Conservation (phyloP, 2,888 invertebrate genomes). For the Idaea straminata region DNA sequence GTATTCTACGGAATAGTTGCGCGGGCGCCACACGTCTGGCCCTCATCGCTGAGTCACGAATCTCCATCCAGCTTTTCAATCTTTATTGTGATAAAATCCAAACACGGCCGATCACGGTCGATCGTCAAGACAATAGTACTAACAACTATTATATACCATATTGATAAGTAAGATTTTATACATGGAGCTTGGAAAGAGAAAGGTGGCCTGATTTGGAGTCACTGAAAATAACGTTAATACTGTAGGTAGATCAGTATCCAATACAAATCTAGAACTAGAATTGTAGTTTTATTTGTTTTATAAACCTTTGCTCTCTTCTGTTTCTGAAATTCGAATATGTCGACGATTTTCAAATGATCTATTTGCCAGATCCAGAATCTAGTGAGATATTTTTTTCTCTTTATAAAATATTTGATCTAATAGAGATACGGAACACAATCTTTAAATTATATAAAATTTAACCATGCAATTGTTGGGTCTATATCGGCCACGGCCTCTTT, state of each 20-base stretch:
- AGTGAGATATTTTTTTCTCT: no score
- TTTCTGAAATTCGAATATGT: neutral
- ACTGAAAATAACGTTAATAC: neutral
- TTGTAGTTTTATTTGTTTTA: neutral
- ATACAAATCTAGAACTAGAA: neutral
- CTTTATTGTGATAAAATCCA: neutral
- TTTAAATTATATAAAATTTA: constrained; percentile 30
- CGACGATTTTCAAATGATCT: no score
- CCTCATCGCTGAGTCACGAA: constrained; percentile 30
- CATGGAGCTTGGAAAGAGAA: neutral
- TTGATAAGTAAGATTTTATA: neutral
- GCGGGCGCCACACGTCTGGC: constrained; percentile 31
- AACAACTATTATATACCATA: constrained; percentile 6
- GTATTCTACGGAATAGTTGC: constrained; percentile 10
- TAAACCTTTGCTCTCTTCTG: neutral
- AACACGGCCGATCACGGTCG: neutral
- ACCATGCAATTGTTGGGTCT: constrained; percentile 35
- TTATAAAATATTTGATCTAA: neutral
- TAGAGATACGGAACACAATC: constrained; percentile 21
- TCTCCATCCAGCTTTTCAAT: constrained; percentile 10
- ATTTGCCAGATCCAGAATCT: no score
- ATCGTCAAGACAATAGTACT: constrained; percentile 3
- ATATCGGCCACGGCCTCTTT: constrained; percentile 47
- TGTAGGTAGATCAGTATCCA: neutral
- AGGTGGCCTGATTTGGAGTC: neutral